phyloP scores from a whole-genome alignment of 2,113 vertebrate species.

The Podarcis raffonei region DNA sequence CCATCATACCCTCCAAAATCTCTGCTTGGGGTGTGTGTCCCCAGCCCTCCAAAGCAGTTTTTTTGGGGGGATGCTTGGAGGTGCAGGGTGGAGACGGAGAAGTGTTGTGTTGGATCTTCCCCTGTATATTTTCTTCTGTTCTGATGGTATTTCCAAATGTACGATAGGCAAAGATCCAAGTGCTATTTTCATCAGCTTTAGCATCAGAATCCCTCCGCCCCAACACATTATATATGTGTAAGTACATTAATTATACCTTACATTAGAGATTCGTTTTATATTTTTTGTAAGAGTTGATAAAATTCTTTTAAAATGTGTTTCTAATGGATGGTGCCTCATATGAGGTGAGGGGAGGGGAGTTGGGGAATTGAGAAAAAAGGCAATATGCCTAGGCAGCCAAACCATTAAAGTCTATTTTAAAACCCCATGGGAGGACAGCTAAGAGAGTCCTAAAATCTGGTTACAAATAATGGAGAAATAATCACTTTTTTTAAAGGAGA shows the following conservation, averaged over 20 bases:
- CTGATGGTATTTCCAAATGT: neutral
- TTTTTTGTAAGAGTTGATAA: neutral
- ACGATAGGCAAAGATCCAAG: neutral
- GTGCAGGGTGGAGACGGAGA: too few species aligned
- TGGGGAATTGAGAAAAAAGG: neutral
- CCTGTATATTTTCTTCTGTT: neutral
- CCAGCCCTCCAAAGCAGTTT: too few species aligned
- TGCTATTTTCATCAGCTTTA: neutral
- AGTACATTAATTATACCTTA: neutral
- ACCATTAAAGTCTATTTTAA: conserved; percentile 23
- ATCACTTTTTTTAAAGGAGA: conserved; percentile 39
- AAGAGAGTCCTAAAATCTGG: conserved; percentile 45
- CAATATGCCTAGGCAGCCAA: conserved; percentile 44
- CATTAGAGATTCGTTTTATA: neutral
- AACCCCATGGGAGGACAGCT: conserved; percentile 34
- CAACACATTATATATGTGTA: neutral
- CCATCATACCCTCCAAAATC: too few species aligned
- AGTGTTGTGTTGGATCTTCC: neutral
- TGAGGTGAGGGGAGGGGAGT: neutral
- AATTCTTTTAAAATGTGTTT: neutral
- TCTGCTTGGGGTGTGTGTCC: too few species aligned
- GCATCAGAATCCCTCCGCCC: neutral
- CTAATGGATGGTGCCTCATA: neutral
- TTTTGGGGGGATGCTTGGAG: too few species aligned
- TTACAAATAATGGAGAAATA: conserved; percentile 58